Evolutionary conservation across 2,113 vertebrate genomes (phyloP).

Genomic region (Myiozetetes cayanensis): DNA sequence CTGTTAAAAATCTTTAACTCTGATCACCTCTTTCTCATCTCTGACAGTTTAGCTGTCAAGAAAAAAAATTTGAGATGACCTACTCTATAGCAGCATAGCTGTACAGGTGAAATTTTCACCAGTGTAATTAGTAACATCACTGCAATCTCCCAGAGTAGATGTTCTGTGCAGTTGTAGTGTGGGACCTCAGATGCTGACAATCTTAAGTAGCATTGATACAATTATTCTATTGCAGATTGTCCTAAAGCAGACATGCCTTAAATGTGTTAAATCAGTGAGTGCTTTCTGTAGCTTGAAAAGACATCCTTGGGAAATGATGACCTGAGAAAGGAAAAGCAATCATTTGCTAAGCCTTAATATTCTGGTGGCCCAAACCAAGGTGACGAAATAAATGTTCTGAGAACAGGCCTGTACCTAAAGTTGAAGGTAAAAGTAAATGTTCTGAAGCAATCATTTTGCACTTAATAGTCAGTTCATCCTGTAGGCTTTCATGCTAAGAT

Average conservation of each 20-base stretch:
- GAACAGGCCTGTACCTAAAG: not conserved
- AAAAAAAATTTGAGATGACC: not conserved
- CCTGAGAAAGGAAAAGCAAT: not conserved
- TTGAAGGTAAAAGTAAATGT: constrained; percentile 41
- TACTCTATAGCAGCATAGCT: not conserved
- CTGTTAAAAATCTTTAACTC: constrained; percentile 34
- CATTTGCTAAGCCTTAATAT: not conserved
- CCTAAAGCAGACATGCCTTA: not conserved
- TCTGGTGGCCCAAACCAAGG: constrained; percentile 1
- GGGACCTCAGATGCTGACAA: not conserved
- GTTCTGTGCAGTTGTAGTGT: not conserved
- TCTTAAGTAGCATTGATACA: not conserved
- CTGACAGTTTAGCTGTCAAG: not conserved
- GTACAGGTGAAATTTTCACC: not conserved
- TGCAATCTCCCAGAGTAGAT: not conserved
- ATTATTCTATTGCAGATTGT: not conserved
- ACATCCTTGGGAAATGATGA: not conserved
- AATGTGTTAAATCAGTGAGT: not conserved
- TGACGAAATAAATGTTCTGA: not conserved
- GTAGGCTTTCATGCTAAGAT: constrained; percentile 13
- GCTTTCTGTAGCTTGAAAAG: not conserved
- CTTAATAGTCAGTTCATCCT: not conserved
- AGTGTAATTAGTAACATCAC: not conserved
- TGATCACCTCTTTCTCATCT: constrained; percentile 6
- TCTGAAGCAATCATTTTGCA: constrained; percentile 1